phyloP scores from a whole-genome alignment of 2,888 invertebrate species.

The Salticus scenicus region DNA sequence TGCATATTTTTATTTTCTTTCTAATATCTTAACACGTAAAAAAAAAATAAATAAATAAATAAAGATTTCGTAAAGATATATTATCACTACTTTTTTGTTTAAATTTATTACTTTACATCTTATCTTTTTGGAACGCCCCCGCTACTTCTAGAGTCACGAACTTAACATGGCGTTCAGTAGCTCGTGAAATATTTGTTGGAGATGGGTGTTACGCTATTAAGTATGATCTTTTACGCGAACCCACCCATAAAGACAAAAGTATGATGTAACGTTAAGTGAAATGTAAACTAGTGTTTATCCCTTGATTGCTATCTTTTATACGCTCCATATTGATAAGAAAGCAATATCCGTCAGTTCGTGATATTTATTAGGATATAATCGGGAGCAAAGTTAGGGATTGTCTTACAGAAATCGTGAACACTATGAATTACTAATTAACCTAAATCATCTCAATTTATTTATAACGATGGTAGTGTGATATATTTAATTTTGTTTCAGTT shows the following conservation, averaged over 20 bases:
- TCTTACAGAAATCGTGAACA: background rate
- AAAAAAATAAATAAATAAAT: too few species aligned
- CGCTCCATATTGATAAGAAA: background rate
- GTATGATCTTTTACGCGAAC: background rate
- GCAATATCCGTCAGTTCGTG: background rate
- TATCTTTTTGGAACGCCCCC: constrained; percentile 31
- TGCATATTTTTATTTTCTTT: too few species aligned
- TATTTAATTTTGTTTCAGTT: too few species aligned
- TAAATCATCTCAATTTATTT: too few species aligned
- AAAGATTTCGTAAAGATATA: too few species aligned
- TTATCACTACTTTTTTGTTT: too few species aligned
- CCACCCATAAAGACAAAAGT: background rate
- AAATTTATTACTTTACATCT: background rate
- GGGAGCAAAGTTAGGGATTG: background rate
- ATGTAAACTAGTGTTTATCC: background rate
- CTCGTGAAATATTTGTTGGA: constrained; percentile 4
- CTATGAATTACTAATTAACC: background rate
- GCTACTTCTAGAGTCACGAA: constrained; percentile 22
- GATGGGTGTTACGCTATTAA: constrained; percentile 11
- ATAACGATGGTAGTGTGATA: too few species aligned
- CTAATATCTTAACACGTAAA: too few species aligned
- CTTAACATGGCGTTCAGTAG: constrained; percentile 23
- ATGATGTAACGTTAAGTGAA: background rate
- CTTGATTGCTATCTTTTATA: background rate
- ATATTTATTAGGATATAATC: background rate